Percentiles rank a stretch among this genome's conserved stretches.
Conservation (phyloP, 2,888 invertebrate species). For the Bugula neritina region DNA sequence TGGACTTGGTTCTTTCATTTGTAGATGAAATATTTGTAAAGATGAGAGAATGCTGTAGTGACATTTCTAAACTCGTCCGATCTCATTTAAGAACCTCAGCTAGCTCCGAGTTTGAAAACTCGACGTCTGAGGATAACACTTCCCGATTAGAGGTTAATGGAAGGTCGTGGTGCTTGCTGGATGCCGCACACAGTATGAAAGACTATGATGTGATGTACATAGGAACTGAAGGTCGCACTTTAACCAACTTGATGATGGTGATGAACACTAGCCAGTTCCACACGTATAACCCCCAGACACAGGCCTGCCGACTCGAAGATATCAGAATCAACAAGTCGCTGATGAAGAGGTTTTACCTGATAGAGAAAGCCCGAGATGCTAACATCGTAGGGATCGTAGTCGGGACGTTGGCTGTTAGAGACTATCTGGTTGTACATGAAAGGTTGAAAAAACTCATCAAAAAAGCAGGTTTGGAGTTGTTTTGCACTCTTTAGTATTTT, state of each 20-base stretch:
- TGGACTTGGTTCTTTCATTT: too few relatives aligned
- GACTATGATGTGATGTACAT: slow-evolving; percentile 64
- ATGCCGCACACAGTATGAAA: slow-evolving; percentile 40
- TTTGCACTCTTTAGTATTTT: too few relatives aligned
- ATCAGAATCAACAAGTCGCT: slow-evolving; percentile 60
- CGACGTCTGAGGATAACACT: background rate
- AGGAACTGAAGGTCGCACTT: slow-evolving; percentile 63
- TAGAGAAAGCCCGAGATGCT: slow-evolving; percentile 88
- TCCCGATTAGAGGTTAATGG: slow-evolving; percentile 6
- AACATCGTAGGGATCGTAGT: slow-evolving; percentile 77
- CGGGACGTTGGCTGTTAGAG: slow-evolving; percentile 79
- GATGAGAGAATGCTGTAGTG: background rate
- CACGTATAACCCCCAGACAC: slow-evolving; percentile 48
- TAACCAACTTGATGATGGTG: slow-evolving; percentile 60
- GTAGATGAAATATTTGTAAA: slow-evolving; percentile 4
- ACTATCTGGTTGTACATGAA: slow-evolving; percentile 66
- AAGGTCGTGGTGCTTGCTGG: slow-evolving; percentile 2
- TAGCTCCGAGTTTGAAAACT: background rate
- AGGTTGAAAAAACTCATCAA: slow-evolving; percentile 68
- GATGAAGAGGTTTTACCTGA: slow-evolving; percentile 72
- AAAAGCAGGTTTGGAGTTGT: slow-evolving; percentile 59
- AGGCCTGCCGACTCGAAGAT: slow-evolving; percentile 34
- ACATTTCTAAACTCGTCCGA: background rate
- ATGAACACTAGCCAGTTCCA: slow-evolving; percentile 49
- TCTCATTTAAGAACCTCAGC: slow-evolving; percentile 2